Evolutionary conservation across 2,888 invertebrate genomes (phyloP), one percentile per base, ranked within the genome.

Genomic region (Trichopoda pennipes): DNA sequence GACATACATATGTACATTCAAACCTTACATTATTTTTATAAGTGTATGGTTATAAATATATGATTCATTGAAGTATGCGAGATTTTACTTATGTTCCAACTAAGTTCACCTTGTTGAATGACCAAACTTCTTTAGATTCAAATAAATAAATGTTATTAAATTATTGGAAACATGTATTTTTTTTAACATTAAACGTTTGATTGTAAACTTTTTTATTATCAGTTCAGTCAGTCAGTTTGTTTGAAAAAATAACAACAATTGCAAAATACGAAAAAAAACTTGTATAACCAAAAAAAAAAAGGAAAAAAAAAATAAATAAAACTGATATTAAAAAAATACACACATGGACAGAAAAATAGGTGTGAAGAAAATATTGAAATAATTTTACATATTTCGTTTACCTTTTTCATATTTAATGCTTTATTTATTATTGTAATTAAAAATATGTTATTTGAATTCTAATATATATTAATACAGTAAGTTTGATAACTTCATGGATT

Each of bases 51-150:
- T 51, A 3, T 23, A 23, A 28, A 9, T 49, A 0, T 61, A 64
- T 81, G 80, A 81, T 12, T 81, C 80, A 81, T 76, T 49, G 44
- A 32, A 4, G 2, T 73, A 19, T 72, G 55, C 17, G 19, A 9
- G n/a, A 1, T 17, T 42, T 32, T 61, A 17, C 10, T 61, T 38
- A 19, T 68, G 53, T 28, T 69, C 51, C 53, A 28, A 49, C 21
- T 73, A 42, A 42, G 47, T 74, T 80, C 75, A 75, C 80, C 69
- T 80, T 76, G 70, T 66, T 76, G 35, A 72, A 70, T 80, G 64
- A 81, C 56, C 68, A 64, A 76, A 72, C 49, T 61, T 49, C 66
- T 73, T 72, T 58, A 58, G 42, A 68, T 77, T 49, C 19, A 56
- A 74, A 80, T 56, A 69, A 74, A 74, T 63, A 61, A 68, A 60